phyloP scores from a whole-genome alignment of 53 echinoderm and acorn worm species.

The Luidia sarsii region DNA sequence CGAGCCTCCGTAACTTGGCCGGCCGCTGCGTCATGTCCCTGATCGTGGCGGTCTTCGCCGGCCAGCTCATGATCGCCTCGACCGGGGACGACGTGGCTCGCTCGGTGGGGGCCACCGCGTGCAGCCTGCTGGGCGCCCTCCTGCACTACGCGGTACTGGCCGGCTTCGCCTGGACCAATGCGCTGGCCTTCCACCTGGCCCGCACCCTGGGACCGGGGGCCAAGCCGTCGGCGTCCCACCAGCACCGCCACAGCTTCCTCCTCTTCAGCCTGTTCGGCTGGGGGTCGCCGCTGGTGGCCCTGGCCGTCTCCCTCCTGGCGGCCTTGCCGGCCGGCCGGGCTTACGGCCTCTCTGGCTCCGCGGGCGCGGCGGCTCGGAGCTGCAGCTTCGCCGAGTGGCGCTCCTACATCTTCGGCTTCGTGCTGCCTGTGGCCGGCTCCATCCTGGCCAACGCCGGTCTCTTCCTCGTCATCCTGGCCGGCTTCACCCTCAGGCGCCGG shows the following conservation, averaged over 20 bases:
- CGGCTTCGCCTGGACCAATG: slow-evolving; percentile 76
- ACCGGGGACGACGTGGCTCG: slow-evolving; percentile 57
- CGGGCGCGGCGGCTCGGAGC: neutral
- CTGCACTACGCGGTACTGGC: slow-evolving; percentile 69
- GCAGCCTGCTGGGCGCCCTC: slow-evolving; percentile 54
- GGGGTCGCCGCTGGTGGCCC: slow-evolving; percentile 62
- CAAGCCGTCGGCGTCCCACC: slow-evolving; percentile 5
- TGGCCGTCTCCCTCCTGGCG: slow-evolving; percentile 32
- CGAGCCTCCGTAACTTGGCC: slow-evolving; percentile 71
- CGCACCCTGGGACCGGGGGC: slow-evolving; percentile 62
- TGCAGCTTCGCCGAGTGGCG: slow-evolving; percentile 47
- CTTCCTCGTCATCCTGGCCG: slow-evolving; percentile 62
- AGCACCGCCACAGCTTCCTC: slow-evolving; percentile 54
- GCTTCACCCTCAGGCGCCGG: slow-evolving; percentile 59
- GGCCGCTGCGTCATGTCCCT: slow-evolving; percentile 82
- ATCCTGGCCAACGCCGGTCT: slow-evolving; percentile 60
- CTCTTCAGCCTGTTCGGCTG: slow-evolving; percentile 68
- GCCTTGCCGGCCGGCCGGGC: slow-evolving; percentile 25
- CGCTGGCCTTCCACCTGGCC: slow-evolving; percentile 65
- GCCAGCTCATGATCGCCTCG: slow-evolving; percentile 65
- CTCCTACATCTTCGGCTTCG: slow-evolving; percentile 41
- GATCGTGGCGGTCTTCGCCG: slow-evolving; percentile 68
- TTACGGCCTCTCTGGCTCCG: slow-evolving; percentile 51
- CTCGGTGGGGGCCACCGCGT: slow-evolving; percentile 50
- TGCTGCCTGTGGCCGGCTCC: slow-evolving; percentile 56